A percentile compares a stretch with the other conserved stretches of the same genome.
These are phyloP conservation scores for Drosophila merina DNA, from an alignment of 2,888 invertebrate species.

Conservation along the genomic window DNA sequence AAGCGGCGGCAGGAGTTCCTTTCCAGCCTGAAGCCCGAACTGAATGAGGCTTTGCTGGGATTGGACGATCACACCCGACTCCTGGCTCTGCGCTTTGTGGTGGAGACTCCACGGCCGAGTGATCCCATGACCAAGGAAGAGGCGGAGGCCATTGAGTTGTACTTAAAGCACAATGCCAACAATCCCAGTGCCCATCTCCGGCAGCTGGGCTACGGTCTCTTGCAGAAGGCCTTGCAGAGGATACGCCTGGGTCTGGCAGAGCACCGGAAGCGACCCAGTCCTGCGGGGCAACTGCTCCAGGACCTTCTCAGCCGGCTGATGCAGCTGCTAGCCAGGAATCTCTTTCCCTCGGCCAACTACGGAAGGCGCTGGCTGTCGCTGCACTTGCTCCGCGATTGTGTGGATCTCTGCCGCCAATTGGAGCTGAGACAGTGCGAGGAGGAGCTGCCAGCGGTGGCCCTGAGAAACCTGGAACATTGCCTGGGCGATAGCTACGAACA, in stretches of 20 bases:
- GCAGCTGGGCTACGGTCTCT: constrained; percentile 86
- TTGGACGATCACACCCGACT: constrained; percentile 87
- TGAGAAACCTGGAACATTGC: constrained; percentile 82
- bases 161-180: constrained; percentile 88
- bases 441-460: constrained; percentile 72
- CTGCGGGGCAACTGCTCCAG: constrained; percentile 67
- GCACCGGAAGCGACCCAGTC: constrained; percentile 41
- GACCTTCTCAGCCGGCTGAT: constrained; percentile 85
- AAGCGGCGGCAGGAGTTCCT: constrained; percentile 73
- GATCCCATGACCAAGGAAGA: constrained; percentile 87
- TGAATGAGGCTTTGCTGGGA: constrained; percentile 85
- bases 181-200: constrained; percentile 85
- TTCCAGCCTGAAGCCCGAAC: constrained; percentile 85
- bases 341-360: constrained; percentile 87
- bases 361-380: constrained; percentile 86
- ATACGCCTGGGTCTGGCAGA: constrained; percentile 84
- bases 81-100: constrained; percentile 88
- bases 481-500: constrained; percentile 91
- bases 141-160: constrained; percentile 87
- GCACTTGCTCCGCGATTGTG: constrained; percentile 85
- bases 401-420: constrained; percentile 61
- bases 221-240: constrained; percentile 87
- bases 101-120: constrained; percentile 90
- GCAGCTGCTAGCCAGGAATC: constrained; percentile 85
- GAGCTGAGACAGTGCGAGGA: constrained; percentile 67